Evolutionary conservation across 2,888 invertebrate species (phyloP), one percentile per base, ranked within the genome.

Genomic region (Cancer borealis): DNA sequence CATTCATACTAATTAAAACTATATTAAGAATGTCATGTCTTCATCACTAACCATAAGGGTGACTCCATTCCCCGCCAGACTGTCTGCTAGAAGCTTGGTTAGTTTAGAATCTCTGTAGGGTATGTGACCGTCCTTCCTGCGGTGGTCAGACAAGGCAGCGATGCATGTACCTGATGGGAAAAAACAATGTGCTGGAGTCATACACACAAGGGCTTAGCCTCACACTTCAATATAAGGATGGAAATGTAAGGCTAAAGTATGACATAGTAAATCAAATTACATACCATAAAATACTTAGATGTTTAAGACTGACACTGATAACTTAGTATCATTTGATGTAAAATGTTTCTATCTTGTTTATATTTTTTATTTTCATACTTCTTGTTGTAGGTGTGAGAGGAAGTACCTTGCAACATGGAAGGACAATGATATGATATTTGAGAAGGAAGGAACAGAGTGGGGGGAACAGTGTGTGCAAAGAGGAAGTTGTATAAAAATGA

Each of bases 51-150:
- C 98, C 99, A 99, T 99, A 17, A 99, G 97, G 0, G 99, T 99
- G 8, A 99, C 98, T 6, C 99, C 99, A 96, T 98, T 99, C 87
- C 99, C 99, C 0, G 99, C 98, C 6, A 99, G 97, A 96, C 99
- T 99, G 96, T 99, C 99, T 0, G 99, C 98, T 92, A 99, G 96
- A 6, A 99, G 97, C 96, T 99, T 99, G 8, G 99, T 99, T 92
- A 99, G 97, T 96, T 99, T 99, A 96, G 99, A 99, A 97, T 99
- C 99, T 96, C 99, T 97, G 54, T 95, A 95, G 26, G 96, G 96
- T 30, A 97, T 96, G 95, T 97, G 96, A n/a, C 96, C 96, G 95
- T 97, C 97, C 47, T 97, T 96, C 90, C 95, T 95, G 0, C 96
- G 96, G 90, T 97, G 97, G 96, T 98, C 98, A 96, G 99, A 98